Base-by-base conservation (phyloP, 1,140 invertebrate genomes). In the Procambarus clarkii region DNA sequence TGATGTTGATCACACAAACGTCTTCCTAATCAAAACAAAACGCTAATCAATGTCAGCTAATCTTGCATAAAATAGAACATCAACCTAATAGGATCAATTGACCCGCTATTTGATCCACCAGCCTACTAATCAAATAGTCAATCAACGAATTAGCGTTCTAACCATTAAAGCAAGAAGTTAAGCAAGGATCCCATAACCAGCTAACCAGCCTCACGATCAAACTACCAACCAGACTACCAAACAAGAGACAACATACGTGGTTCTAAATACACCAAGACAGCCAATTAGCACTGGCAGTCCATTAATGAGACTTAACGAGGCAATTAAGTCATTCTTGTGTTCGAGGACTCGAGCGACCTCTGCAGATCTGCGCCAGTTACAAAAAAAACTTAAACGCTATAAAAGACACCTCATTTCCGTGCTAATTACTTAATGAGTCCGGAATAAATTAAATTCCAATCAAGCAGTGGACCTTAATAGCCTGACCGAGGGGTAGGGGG, bases 371-470 rank as follows among this genome's bases (percentile, higher is more conserved):
- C 50, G 13, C 50, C 8, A 54, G 13, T 54, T 13, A 13, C 2
- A 54, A 54, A 54, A 54, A 54, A 54, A 54, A 18, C 8, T 4
- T 4, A 74, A 34, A 74, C 13, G 60, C 60, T 18, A 64, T 64
- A 64, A 64, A 64, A 64, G 21, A 64, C 24, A n/a, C 58, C 34
- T 69, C 58, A 83, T 83, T 83, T 69, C 60, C 58, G 7, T 24
- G 50, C 58, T 83, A 83, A 83, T 83, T 83, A 83, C 81, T 83
- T 83, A 83, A 83, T 83, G 60, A 69, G 81, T 44, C 60, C 58
- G 69, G 34, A 50, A 83, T 83, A 83, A 69, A 83, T 83, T 83
- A 83, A 83, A 83, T 69, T 69, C 81, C 81, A 71, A 83, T 83
- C 60, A 83, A 83, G 81, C 45, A 54, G 81, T 45, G 24, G 46